These are phyloP conservation scores for Cotesia chilonis DNA, from an alignment of 1,140 invertebrate genomes.

Conservation along the genomic window DNA sequence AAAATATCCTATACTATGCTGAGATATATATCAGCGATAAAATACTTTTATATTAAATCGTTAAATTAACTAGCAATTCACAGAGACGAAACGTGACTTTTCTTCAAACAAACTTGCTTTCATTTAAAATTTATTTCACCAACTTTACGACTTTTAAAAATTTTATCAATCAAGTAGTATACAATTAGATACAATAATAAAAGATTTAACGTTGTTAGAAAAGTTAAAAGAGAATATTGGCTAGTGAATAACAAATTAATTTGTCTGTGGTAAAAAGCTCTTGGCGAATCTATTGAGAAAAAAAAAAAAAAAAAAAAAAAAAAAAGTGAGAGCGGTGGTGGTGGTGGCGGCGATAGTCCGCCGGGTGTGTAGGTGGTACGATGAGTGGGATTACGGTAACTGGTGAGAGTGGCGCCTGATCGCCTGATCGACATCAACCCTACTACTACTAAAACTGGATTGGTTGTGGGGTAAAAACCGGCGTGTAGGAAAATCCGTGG, in stretches of 20 bases:
- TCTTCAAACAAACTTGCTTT: constrained; percentile 15
- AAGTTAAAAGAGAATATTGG: not conserved
- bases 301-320: constrained; percentile 22
- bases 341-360: not conserved
- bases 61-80: constrained; percentile 38
- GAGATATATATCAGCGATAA: too few relatives aligned
- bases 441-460: constrained; percentile 42
- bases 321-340: not conserved
- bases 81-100: constrained; percentile 35
- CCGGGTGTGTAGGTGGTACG: not conserved
- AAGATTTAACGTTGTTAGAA: not conserved
- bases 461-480: constrained; percentile 51
- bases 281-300: constrained; percentile 12
- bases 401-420: constrained; percentile 23
- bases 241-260: not conserved
- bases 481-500: constrained; percentile 41
- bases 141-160: too few relatives aligned
- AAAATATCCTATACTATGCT: not conserved
- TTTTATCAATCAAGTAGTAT: too few relatives aligned
- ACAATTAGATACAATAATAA: not conserved
- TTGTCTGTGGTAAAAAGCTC: constrained; percentile 22
- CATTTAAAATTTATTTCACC: not conserved
- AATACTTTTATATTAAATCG: constrained; percentile 36
- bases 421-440: constrained; percentile 30
- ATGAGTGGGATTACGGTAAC: constrained; percentile 15